These are phyloP conservation scores for Dynastes hyllus DNA, from an alignment of 2,888 invertebrate species.

Conservation along the genomic window DNA sequence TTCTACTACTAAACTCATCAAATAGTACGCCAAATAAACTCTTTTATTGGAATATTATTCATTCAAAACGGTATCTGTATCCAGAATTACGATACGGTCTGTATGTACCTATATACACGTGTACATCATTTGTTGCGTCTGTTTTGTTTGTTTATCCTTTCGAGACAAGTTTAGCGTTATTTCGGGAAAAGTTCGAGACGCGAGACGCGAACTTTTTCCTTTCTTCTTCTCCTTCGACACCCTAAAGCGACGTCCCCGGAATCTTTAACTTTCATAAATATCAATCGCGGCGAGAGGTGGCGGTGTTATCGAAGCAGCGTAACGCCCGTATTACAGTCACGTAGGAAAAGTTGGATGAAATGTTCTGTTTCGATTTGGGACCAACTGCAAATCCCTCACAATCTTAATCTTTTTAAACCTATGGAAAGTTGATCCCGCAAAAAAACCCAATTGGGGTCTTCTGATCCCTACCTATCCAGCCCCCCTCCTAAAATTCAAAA, in stretches of 20 bases:
- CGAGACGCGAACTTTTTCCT: conserved; percentile 29
- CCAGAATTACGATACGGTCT: neutral
- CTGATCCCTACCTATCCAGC: conserved; percentile 42
- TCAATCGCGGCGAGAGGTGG: conserved; percentile 66
- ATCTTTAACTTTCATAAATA: conserved; percentile 71
- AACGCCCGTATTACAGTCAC: conserved; percentile 69
- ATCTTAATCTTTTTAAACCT: too few species aligned
- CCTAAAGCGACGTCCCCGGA: conserved; percentile 65
- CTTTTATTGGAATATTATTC: neutral
- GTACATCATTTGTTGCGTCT: conserved; percentile 48
- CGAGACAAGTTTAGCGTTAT: conserved; percentile 39
- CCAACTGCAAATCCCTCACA: conserved; percentile 71
- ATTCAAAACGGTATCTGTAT: neutral
- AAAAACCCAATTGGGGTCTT: too few species aligned
- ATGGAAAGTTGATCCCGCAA: too few species aligned
- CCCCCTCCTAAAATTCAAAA: too few species aligned
- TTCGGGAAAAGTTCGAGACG: conserved; percentile 25
- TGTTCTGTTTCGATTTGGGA: conserved; percentile 71
- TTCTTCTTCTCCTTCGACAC: conserved; percentile 41
- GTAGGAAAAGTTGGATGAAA: conserved; percentile 71
- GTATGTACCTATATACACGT: conserved; percentile 19
- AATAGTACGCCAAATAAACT: too few species aligned
- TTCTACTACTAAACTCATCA: too few species aligned
- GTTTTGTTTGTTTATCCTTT: conserved; percentile 44
- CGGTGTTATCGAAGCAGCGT: conserved; percentile 66